Conservation (phyloP, 2,797 vertebrate species). For the Tamandua tetradactyla region DNA sequence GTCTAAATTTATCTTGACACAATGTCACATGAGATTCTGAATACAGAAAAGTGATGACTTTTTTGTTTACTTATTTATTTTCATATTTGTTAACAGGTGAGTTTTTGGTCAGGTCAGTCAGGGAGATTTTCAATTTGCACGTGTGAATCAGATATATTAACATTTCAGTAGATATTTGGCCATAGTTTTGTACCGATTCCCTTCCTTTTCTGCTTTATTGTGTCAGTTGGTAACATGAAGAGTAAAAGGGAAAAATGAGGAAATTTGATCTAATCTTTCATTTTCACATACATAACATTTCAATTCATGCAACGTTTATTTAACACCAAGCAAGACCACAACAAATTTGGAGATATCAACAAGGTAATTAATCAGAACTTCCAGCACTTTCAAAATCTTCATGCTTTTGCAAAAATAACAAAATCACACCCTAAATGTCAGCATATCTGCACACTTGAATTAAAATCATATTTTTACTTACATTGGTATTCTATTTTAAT, state of each 20-base stretch:
- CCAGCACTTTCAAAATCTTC: constrained; percentile 37
- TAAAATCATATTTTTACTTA: neutral
- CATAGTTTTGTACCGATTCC: neutral
- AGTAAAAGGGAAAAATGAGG: neutral
- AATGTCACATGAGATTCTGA: neutral
- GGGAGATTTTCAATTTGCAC: neutral
- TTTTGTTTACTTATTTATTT: neutral
- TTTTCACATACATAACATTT: neutral
- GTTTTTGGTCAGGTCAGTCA: neutral
- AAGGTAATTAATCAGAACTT: neutral
- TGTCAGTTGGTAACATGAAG: neutral
- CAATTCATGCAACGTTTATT: constrained; percentile 2
- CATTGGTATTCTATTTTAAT: neutral
- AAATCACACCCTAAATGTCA: neutral
- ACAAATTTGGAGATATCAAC: constrained; percentile 19
- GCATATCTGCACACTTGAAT: neutral
- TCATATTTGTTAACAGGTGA: neutral
- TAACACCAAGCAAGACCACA: neutral
- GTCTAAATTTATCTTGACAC: neutral
- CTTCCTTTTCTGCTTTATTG: neutral
- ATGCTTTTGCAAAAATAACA: neutral
- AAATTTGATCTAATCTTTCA: constrained; percentile 35
- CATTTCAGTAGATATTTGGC: neutral
- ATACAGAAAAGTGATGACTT: neutral
- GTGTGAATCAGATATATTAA: neutral